Base-by-base conservation (phyloP, 1,140 invertebrate genomes). In the Drosophila bifasciata region DNA sequence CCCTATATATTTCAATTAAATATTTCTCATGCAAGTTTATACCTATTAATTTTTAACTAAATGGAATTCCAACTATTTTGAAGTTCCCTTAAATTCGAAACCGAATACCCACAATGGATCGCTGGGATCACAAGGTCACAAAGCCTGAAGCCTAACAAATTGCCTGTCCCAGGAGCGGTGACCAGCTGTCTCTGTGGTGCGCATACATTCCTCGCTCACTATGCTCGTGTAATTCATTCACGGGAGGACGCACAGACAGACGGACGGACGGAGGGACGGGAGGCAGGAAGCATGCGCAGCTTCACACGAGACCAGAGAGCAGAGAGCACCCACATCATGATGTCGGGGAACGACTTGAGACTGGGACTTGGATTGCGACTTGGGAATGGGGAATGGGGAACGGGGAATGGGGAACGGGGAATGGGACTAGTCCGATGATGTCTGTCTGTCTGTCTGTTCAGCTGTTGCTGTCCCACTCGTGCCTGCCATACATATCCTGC, bases 201-300 rank as follows among this genome's bases (percentile, higher is more conserved):
- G 11, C 39, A 16, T 5, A 55, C 19, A 23, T 25, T 43, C 7
- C 52, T 6, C n/a, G 9, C 4, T n/a, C 39, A 55, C 15, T 43
- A n/a, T 15, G 39, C 19, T 9, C 0, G 23, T 0, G 8, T 0
- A 5, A 36, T 25, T 16, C 28, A 25, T 25, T 5, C 51, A 57
- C 19, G 39, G 53, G 11, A 55, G 48, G 13, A 19, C 4, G n/a
- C n/a, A n/a, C n/a, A n/a, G n/a, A n/a, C n/a, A n/a, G n/a, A n/a
- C n/a, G n/a, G n/a, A n/a, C n/a, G n/a, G n/a, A n/a, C n/a, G n/a
- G n/a, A n/a, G 28, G 43, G 2, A 19, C 19, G 36, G 44, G 8
- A 55, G 71, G 76, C 81, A 88, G 83, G 73, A 85, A 86, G 69
- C 81, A 85, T 86, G 83, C 81, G 69, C 81, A 85, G 81, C 81